Conservation (phyloP, 2,113 vertebrate genomes). For the Labeo rohita region DNA sequence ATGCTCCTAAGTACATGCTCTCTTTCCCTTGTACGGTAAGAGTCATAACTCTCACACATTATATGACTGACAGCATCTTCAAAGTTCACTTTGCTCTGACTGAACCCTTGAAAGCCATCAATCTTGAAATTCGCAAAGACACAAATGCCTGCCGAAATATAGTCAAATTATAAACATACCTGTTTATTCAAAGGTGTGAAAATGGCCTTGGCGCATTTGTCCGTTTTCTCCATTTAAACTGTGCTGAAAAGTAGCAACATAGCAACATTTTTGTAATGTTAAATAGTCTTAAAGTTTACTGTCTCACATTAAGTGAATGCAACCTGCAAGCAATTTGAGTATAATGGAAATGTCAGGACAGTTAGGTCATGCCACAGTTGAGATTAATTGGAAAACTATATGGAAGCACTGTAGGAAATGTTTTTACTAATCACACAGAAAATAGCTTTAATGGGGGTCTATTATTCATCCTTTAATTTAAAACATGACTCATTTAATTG, state of each 20-base stretch:
- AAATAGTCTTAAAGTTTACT: slow-evolving; percentile 27
- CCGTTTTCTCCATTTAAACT: not conserved
- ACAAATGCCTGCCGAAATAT: not conserved
- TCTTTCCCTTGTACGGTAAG: not conserved
- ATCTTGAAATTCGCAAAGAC: not conserved
- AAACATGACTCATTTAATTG: not conserved
- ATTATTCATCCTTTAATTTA: not conserved
- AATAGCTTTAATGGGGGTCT: not conserved
- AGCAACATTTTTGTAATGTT: slow-evolving; percentile 17
- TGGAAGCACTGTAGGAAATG: not conserved
- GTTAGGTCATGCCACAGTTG: slow-evolving; percentile 46
- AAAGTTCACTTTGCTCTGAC: not conserved
- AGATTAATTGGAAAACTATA: slow-evolving; percentile 42
- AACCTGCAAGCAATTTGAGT: slow-evolving; percentile 54
- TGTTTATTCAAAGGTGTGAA: not conserved
- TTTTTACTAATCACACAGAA: slow-evolving; percentile 23
- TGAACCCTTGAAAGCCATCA: slow-evolving; percentile 19
- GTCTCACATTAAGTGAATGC: slow-evolving; percentile 45
- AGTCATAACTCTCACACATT: slow-evolving; percentile 18
- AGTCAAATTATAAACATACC: not conserved
- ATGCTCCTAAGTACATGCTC: not conserved
- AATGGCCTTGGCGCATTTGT: too few relatives aligned
- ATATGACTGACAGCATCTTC: slow-evolving; percentile 15
- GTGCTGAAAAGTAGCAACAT: not conserved
- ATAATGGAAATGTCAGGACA: slow-evolving; percentile 48